A percentile compares a stretch with the other conserved stretches of the same genome.
phyloP scores from a whole-genome alignment of 2,113 vertebrate genomes.

The Charina bottae region DNA sequence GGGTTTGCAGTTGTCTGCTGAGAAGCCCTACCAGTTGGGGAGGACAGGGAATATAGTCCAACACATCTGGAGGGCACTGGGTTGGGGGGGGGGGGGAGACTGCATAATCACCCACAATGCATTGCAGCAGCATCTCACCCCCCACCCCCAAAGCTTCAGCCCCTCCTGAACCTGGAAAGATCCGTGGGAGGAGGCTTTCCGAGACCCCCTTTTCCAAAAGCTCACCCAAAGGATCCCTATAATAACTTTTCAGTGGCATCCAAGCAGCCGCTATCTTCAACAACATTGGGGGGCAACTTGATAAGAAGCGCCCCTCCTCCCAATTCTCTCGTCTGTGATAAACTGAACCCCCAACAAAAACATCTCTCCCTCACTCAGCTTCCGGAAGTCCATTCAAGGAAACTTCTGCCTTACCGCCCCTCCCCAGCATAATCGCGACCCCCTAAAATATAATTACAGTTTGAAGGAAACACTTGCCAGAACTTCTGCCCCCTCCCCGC shows the following conservation, averaged over 20 bases:
- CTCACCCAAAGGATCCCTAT: not conserved
- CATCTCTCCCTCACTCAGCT: not conserved
- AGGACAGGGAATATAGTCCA: not conserved
- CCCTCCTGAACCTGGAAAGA: not conserved
- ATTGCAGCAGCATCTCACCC: not conserved
- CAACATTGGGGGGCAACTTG: not conserved
- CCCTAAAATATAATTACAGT: not conserved
- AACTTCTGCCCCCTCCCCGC: not conserved
- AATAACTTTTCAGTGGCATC: not conserved
- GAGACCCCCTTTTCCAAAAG: not conserved
- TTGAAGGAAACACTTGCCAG: not conserved
- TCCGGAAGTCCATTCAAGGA: not conserved
- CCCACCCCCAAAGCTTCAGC: not conserved
- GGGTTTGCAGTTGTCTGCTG: not conserved
- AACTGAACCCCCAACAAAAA: not conserved
- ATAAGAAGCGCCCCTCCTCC: not conserved
- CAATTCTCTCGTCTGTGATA: not conserved
- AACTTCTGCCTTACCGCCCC: not conserved
- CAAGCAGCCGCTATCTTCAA: not conserved
- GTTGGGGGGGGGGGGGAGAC: not conserved
- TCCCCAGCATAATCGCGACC: not conserved
- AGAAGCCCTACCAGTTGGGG: not conserved
- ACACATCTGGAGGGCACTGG: not conserved
- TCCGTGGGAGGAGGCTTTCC: not conserved
- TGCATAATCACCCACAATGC: constrained; percentile 24